Evolutionary conservation across 2,113 vertebrate species (phyloP).

Genomic region (Amazona vittata): DNA sequence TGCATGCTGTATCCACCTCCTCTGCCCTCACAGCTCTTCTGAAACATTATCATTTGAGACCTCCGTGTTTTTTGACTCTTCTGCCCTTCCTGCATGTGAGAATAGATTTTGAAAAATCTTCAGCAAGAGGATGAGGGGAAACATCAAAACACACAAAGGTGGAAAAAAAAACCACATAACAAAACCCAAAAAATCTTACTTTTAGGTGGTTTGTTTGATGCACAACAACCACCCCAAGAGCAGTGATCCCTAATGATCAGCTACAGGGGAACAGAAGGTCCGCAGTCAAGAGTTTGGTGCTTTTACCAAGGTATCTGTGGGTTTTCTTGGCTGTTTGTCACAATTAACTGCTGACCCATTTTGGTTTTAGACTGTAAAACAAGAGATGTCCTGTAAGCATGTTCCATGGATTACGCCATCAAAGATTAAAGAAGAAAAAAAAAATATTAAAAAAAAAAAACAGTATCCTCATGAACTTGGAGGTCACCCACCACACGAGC

Average conservation of each 20-base stretch:
- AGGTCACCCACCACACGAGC: background rate
- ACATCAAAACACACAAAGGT: background rate
- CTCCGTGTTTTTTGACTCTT: accelerated
- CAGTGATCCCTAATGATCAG: accelerated
- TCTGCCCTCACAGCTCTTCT: background rate
- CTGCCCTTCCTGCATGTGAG: background rate
- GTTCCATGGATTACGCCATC: background rate
- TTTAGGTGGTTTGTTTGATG: background rate
- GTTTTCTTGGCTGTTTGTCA: background rate
- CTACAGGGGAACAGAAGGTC: too few relatives aligned
- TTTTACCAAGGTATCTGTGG: background rate
- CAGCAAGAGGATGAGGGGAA: background rate
- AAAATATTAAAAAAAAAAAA: background rate
- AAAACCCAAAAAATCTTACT: too few relatives aligned
- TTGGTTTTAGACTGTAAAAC: background rate
- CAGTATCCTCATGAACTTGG: background rate
- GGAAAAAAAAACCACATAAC: too few relatives aligned
- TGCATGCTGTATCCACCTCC: background rate
- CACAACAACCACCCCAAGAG: background rate
- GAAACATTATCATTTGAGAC: background rate
- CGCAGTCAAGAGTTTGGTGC: too few relatives aligned
- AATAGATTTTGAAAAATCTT: background rate
- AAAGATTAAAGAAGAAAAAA: background rate
- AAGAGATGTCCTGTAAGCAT: background rate
- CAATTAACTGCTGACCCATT: background rate